Evolutionary conservation across 2,113 vertebrate genomes (phyloP), one percentile per base, ranked within the genome.

Genomic region (Cottus gobio): DNA sequence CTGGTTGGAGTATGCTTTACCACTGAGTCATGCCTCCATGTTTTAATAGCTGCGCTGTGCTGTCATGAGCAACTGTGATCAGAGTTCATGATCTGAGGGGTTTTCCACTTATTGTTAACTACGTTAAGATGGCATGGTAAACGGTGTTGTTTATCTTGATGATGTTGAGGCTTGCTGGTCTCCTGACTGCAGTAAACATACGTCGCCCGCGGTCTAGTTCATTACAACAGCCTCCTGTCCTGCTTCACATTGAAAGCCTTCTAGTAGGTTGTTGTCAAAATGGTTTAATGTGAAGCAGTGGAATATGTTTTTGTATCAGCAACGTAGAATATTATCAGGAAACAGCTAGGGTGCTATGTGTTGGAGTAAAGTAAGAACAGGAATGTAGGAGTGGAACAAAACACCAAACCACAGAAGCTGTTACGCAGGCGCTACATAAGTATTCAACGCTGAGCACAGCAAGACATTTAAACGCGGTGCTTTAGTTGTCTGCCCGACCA

Each of bases 301-400:
- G 50, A 60, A 36, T 62, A 28, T 71, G 71, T 71, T 86, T 71
- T 58, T 77, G 39, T 42, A 42, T n/a, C 46, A 57, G n/a, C 36
- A 75, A 71, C 54, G 69, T 54, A 39, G 30, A 58, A 16, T 56
- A 74, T 69, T 36, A 77, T 73, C 77, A 75, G 71, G 60, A 78
- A 61, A 69, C 64, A 20, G 22, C 9, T 3, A 74, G 70, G 52
- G 52, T 58, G 36, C 50, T 75, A 30, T 75, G 42, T 81, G 52
- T 82, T 73, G 54, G 57, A 72, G 44, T 5, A 76, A 80, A 83
- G 64, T 67, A 76, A 73, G 65, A 82, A 74, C 54, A 81, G 83
- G 79, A 79, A 89, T 77, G 79, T 79, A 79, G 81, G 84, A 84
- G 80, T 83, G 63, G 54, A 90, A 80, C 63, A 72, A 82, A 89